phyloP scores from a whole-genome alignment of 2,113 vertebrate species.

The Chamaetylas fuelleborni region DNA sequence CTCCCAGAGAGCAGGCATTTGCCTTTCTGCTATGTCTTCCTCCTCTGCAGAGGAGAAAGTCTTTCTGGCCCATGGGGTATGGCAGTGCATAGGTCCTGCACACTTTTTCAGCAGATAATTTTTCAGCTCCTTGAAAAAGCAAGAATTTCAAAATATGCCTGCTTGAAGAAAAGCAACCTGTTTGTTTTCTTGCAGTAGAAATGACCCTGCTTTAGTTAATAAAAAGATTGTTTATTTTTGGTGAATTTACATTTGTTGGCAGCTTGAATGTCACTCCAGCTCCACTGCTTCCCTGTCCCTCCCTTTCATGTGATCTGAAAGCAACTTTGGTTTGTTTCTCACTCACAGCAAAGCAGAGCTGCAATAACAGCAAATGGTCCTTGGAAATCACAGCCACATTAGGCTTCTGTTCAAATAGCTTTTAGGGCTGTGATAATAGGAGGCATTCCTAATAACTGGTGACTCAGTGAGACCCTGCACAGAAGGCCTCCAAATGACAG shows the following conservation, averaged over 20 bases:
- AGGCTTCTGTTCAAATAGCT: constrained; percentile 83
- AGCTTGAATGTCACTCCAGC: constrained; percentile 44
- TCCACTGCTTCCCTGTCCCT: constrained; percentile 23
- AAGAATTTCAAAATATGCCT: not conserved
- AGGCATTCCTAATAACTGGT: constrained; percentile 80
- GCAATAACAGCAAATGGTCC: constrained; percentile 80
- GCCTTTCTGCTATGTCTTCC: not conserved
- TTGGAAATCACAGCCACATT: constrained; percentile 80
- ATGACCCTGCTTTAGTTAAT: not conserved
- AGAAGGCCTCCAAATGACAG: constrained; percentile 80
- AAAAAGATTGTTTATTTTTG: constrained; percentile 55
- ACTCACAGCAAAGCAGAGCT: constrained; percentile 71
- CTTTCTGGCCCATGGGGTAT: not conserved
- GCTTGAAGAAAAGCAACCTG: not conserved
- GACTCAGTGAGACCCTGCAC: constrained; percentile 78
- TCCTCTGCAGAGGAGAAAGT: not conserved
- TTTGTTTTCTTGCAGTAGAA: constrained; percentile 30
- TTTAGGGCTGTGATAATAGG: constrained; percentile 77
- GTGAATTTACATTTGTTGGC: constrained; percentile 50
- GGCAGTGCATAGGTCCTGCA: not conserved
- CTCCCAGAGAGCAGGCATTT: not conserved
- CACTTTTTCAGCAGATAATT: not conserved
- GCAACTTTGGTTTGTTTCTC: constrained; percentile 70
- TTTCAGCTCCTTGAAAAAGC: not conserved
- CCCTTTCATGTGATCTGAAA: constrained; percentile 59